Evolutionary conservation across 2,113 vertebrate species (phyloP).

Genomic region (Protomyctophum bolini): DNA sequence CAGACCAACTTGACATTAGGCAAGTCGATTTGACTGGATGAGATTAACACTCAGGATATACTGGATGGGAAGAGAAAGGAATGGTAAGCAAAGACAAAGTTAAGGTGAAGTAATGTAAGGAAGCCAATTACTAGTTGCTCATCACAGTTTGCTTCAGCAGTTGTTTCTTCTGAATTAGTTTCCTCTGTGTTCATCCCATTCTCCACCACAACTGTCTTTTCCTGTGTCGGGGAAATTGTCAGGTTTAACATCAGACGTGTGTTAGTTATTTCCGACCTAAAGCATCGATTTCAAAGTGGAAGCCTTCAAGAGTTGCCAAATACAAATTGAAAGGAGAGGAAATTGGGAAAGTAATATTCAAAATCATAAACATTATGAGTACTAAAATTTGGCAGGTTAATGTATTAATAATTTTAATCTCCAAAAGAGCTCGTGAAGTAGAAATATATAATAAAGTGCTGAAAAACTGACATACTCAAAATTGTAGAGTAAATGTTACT

Average conservation of each 20-base stretch:
- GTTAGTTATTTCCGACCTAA: too few species aligned
- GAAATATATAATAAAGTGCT: too few species aligned
- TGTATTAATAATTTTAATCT: too few species aligned
- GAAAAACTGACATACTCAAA: too few species aligned
- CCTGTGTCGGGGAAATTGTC: constrained; percentile 65
- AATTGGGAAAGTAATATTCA: too few species aligned
- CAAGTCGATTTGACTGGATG: constrained; percentile 1
- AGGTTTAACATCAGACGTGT: constrained; percentile 17
- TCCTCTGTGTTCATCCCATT: constrained; percentile 61
- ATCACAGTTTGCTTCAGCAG: constrained; percentile 44
- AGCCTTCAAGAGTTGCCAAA: too few species aligned
- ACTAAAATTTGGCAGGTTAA: too few species aligned
- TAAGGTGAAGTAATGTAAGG: constrained; percentile 2
- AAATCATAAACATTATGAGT: too few species aligned
- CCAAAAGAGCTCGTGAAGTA: too few species aligned
- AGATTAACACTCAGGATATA: neutral
- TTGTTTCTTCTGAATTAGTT: constrained; percentile 15
- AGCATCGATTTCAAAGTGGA: too few species aligned
- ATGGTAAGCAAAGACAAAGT: constrained; percentile 10
- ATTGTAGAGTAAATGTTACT: too few species aligned
- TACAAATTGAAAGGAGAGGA: too few species aligned
- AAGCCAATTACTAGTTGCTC: constrained; percentile 66
- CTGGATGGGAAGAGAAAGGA: constrained; percentile 15
- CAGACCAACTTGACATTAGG: neutral
- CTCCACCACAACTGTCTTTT: constrained; percentile 58